phyloP scores from a whole-genome alignment of 2,113 vertebrate genomes.

The Paramormyrops kingsleyae region DNA sequence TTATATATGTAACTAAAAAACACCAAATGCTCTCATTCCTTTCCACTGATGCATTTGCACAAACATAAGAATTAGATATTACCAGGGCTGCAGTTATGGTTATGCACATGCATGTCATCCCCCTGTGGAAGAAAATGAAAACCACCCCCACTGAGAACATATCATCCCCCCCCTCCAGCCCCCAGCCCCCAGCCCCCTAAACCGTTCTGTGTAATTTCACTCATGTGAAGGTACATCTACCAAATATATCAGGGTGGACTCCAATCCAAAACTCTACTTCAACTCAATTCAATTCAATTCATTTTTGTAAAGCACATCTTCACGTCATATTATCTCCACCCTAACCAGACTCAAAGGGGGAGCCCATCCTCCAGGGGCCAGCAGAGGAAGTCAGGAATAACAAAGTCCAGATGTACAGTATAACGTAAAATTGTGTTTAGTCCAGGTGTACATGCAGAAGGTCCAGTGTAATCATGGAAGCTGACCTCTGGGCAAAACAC shows the following conservation, averaged over 20 bases:
- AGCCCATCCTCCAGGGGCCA: background rate
- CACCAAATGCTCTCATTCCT: background rate
- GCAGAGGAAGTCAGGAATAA: background rate
- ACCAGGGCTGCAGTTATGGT: background rate
- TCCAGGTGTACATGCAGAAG: background rate
- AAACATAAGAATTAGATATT: background rate
- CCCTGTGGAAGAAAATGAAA: background rate
- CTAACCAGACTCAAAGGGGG: background rate
- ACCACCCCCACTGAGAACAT: background rate
- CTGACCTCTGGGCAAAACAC: background rate
- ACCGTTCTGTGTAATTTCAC: background rate
- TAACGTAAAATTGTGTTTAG: background rate
- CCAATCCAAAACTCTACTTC: background rate
- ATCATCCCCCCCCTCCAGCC: background rate
- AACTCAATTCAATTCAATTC: background rate
- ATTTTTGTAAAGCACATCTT: background rate
- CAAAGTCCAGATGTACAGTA: background rate
- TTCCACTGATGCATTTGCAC: background rate
- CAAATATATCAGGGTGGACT: background rate
- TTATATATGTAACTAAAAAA: background rate
- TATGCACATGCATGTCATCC: background rate
- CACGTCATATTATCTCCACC: background rate
- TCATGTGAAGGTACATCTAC: background rate
- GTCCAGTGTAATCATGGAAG: background rate
- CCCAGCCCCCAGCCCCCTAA: background rate